Evolutionary conservation across 2,113 vertebrate species (phyloP).

Genomic region (Chaenocephalus aceratus): DNA sequence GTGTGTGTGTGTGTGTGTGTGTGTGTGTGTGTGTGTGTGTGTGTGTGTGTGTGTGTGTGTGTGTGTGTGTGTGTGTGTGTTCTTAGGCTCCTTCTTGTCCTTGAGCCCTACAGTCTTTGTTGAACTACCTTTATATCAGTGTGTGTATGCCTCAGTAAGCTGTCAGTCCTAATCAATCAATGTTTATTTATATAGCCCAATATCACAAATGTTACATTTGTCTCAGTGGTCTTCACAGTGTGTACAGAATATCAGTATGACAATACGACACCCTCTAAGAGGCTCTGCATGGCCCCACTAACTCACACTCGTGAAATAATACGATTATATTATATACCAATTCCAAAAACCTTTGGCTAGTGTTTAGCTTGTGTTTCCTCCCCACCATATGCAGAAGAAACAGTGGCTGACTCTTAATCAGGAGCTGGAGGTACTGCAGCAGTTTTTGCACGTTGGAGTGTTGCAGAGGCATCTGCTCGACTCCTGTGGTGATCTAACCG

Average conservation of each 20-base stretch:
- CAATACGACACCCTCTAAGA: background rate
- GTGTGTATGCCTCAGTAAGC: conserved; percentile 17
- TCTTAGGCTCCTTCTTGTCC: conserved; percentile 13
- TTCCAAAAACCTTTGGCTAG: conserved; percentile 8
- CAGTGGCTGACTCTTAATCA: conserved; percentile 56
- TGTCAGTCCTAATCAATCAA: background rate
- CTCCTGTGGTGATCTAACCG: conserved; percentile 30
- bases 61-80: background rate
- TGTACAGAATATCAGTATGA: no score
- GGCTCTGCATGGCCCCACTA: background rate
- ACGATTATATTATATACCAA: no score
- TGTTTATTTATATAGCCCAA: no score
- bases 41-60: background rate
- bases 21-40: background rate
- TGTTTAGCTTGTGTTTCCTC: conserved; percentile 15
- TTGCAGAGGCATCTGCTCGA: conserved; percentile 49
- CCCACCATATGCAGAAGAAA: conserved; percentile 24
- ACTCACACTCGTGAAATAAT: background rate
- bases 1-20: background rate
- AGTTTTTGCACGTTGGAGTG: conserved; percentile 28
- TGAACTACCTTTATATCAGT: conserved; percentile 9
- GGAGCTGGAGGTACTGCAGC: conserved; percentile 59
- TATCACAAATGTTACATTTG: no score
- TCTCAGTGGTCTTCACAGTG: no score
- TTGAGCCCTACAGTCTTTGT: conserved; percentile 21